Evolutionary conservation across 2,113 vertebrate species (phyloP), one percentile per base, ranked within the genome.

Genomic region (Brachyhypopomus gauderio): DNA sequence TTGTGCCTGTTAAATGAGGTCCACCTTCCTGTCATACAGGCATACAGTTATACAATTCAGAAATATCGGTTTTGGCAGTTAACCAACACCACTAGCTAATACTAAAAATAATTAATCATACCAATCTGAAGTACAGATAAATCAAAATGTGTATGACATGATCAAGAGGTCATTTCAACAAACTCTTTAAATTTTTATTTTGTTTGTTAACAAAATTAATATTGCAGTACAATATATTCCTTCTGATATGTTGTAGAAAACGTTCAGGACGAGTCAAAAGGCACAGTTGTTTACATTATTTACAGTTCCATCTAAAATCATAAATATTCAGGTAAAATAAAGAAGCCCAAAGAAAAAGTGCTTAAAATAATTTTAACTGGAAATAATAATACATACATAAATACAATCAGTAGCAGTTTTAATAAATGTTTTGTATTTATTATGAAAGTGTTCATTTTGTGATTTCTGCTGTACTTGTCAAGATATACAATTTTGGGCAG

Each of bases 231-330:
- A 90, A 93, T 94, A 94, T 93, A 94, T 89, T 93, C 91, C 91
- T 86, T 86, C 85, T 84, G 90, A 91, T 95, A 93, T 94, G 93
- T 66, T 93, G 94, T 97, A 97, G 95, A 97, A 97, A 97, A 97
- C 90, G 86, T 92, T 91, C 94, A 93, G 94, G 96, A 95, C 95
- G 96, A 96, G 94, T 96, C 89, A 92, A 94, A 98, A 98, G 96
- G 96, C 96, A 96, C 95, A 91, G 95, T 92, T 97, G 89, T 97
- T 93, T 97, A 98, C 96, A 98, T 92, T 97, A 98, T 98, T 84
- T 98, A 98, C 96, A 98, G 89, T 88, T 93, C 91, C 90, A 90
- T 94, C 93, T 92, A 94, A 85, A 93, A 92, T 96, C 95, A 98
- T 98, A 99, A 98, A 99, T 98, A 98, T 94, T 93, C 94, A 96